Evolutionary conservation across 2,797 vertebrate species (phyloP), one percentile per base, ranked within the genome.

Genomic region (Triplophysa yarkandensis): DNA sequence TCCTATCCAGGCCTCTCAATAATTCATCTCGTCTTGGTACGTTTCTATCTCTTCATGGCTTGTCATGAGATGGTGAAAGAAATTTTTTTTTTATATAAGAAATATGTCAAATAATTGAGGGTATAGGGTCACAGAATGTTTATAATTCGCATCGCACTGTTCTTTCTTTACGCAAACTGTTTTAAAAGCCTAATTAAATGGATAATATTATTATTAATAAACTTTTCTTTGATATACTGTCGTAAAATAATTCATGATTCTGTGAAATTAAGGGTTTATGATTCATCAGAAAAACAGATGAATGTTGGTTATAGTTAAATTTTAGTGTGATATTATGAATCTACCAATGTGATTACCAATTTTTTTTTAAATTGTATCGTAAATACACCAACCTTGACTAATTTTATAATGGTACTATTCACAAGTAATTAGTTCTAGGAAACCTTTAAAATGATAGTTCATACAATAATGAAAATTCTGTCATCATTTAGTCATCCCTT

Each of bases 1-100:
- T 89, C 97, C 66, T 74, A 25, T 66, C 14, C 44, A 52, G 60
- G 41, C 58, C 32, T 71, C 52, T 74, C 52, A 77, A 77, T 74
- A 69, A 81, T 78, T 77, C 71, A 78, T 68, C 54, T 39, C 2
- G 27, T 57, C 27, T 57, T 2, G 9, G 13, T 39, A 9, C 32
- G 28, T 55, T 48, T 66, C 52, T 48, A 89, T 84, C 87, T 86
- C 85, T 89, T 89, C 58, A 88, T 89, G 82, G 76, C 82, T 80
- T 77, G 81, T 80, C 79, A 68, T 79, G 82, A 85, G 78, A 68
- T 39, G 58, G 81, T 57, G 30, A 39, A 77, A 70, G 71, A 85
- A 85, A 25, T 1, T 62, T 66, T 27, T 50, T 11, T 21, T 54
- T 13, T 17, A 16, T 30, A n/a, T 23, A 9, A 8, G 4, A 30